phyloP scores from a whole-genome alignment of 2,797 vertebrate genomes.

The Melanogrammus aeglefinus region DNA sequence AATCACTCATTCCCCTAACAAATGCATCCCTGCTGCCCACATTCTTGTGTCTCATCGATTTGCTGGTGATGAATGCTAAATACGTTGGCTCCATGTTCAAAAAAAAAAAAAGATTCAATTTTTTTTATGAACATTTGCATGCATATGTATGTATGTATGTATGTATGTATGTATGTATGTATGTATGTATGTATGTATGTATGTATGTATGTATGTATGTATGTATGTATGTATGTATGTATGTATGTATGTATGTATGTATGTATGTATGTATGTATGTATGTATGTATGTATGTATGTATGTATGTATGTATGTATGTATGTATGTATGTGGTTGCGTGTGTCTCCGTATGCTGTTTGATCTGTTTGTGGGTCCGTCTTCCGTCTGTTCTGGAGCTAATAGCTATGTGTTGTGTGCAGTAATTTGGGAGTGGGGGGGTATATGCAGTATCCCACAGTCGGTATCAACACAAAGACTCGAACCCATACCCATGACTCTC shows the following conservation, averaged over 20 bases:
- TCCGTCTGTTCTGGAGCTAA: not conserved
- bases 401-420: not conserved
- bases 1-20: slow-evolving; percentile 35
- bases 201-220: not conserved
- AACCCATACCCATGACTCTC: slow-evolving; percentile 48
- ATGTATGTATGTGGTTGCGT: not conserved
- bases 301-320: slow-evolving; percentile 23
- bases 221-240: not conserved
- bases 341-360: not conserved
- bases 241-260: not conserved
- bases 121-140: slow-evolving; percentile 1
- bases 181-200: not conserved
- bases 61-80: slow-evolving; percentile 22
- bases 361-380: not conserved
- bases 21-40: slow-evolving; percentile 34
- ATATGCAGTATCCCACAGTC: slow-evolving; percentile 15
- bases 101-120: too few relatives aligned
- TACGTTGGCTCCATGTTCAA: not conserved
- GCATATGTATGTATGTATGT: slow-evolving; percentile 29
- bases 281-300: not conserved
- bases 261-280: not conserved
- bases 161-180: not conserved
- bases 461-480: slow-evolving; percentile 15
- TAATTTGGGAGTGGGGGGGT: not conserved
- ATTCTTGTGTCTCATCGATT: slow-evolving; percentile 27